These are phyloP conservation scores for Serinus canaria DNA, from an alignment of 2,113 vertebrate genomes.

Conservation along the genomic window DNA sequence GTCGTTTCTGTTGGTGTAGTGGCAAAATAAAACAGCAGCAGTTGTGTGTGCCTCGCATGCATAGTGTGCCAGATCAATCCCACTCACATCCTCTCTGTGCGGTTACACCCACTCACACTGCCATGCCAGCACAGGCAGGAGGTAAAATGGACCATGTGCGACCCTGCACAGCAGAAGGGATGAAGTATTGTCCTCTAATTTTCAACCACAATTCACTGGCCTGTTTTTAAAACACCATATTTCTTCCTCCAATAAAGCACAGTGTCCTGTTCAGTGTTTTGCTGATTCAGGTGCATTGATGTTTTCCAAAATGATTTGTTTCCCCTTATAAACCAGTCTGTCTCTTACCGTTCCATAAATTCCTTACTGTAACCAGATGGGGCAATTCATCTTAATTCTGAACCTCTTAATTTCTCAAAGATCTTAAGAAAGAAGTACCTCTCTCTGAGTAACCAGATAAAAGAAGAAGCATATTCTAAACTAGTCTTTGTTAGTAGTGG, in stretches of 20 bases:
- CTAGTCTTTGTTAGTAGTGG: neutral
- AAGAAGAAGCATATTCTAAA: neutral
- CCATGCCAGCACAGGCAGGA: neutral
- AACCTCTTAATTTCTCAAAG: neutral
- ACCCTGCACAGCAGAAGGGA: neutral
- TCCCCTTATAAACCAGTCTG: neutral
- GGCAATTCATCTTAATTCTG: neutral
- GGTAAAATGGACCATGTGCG: neutral
- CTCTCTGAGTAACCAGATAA: neutral
- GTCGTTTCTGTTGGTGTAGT: neutral
- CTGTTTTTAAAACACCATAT: neutral
- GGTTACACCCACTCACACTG: neutral
- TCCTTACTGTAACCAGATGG: neutral
- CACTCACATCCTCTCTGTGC: neutral
- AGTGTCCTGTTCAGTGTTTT: neutral
- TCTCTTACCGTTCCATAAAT: neutral
- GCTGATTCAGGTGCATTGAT: neutral
- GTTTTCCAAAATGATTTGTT: neutral
- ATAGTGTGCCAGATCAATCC: slow-evolving; percentile 24
- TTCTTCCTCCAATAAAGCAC: neutral
- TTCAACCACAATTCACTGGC: neutral
- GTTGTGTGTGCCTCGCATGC: slow-evolving; percentile 22
- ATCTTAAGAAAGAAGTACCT: neutral
- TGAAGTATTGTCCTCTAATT: neutral
- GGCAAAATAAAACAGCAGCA: slow-evolving; percentile 25